These are phyloP conservation scores for Erethizon dorsatum DNA, from an alignment of 2,797 vertebrate genomes.

Conservation along the genomic window DNA sequence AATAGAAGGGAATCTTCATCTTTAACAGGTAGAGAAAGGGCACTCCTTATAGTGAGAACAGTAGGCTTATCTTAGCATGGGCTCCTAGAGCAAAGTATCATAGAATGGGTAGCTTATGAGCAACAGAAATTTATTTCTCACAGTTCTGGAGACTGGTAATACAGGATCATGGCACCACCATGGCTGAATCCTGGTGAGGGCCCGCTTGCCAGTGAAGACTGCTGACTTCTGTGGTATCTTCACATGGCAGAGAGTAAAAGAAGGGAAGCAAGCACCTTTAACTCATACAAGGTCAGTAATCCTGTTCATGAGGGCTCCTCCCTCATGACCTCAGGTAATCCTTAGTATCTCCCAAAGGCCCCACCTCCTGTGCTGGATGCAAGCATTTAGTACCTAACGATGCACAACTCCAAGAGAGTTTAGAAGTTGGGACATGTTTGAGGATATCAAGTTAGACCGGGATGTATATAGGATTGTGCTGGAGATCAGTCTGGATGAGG, in stretches of 20 bases:
- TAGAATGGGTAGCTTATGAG: background rate
- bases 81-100: background rate
- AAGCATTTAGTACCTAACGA: background rate
- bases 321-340: background rate
- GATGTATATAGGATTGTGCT: background rate
- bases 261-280: background rate
- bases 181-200: background rate
- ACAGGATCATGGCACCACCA: background rate
- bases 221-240: background rate
- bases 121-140: background rate
- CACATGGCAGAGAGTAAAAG: background rate
- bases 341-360: background rate
- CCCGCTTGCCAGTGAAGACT: background rate
- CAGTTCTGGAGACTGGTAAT: background rate
- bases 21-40: background rate
- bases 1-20: conserved; percentile 19
- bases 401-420: background rate
- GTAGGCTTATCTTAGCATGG: background rate
- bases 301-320: background rate
- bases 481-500: background rate
- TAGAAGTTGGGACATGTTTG: conserved; percentile 21
- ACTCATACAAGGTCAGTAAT: background rate
- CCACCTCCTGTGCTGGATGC: background rate
- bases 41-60: background rate
- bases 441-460: background rate